A percentile compares a stretch with the other conserved stretches of the same genome.
These are phyloP conservation scores for Vesta saturnalis DNA, from an alignment of 2,888 invertebrate species.

Conservation along the genomic window DNA sequence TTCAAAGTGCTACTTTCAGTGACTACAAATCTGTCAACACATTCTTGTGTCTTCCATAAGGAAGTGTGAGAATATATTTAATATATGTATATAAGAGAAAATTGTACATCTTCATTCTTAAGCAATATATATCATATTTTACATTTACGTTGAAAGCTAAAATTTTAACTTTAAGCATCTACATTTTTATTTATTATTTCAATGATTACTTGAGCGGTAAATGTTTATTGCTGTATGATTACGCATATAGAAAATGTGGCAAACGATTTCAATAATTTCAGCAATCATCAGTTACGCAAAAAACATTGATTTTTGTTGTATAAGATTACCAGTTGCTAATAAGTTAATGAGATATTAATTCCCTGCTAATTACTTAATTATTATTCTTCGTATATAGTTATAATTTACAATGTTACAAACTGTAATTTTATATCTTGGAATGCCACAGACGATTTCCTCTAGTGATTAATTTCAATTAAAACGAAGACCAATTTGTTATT, in stretches of 20 bases:
- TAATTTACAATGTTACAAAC: constrained; percentile 13
- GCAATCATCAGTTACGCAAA: too few species aligned
- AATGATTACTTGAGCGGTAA: too few species aligned
- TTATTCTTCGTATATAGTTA: not conserved
- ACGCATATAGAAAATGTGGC: too few species aligned
- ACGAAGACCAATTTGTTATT: not conserved
- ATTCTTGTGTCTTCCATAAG: constrained; percentile 21
- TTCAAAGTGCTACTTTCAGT: constrained; percentile 10
- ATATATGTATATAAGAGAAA: constrained; percentile 1
- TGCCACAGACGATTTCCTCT: not conserved
- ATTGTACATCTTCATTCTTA: constrained; percentile 14
- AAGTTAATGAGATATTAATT: constrained; percentile 17
- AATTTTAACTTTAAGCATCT: not conserved
- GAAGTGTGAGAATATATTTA: constrained; percentile 23
- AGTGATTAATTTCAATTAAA: not conserved
- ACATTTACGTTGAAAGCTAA: not conserved
- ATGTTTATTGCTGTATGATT: too few species aligned
- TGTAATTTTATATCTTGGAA: not conserved
- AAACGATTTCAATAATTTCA: too few species aligned
- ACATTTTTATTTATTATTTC: not conserved
- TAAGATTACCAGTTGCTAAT: not conserved
- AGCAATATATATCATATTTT: constrained; percentile 12
- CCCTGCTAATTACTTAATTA: constrained; percentile 19
- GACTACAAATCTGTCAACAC: constrained; percentile 28
- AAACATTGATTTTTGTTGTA: constrained; percentile 7